Conservation (phyloP, 1,140 invertebrate species). For the Lucilia cuprina region DNA sequence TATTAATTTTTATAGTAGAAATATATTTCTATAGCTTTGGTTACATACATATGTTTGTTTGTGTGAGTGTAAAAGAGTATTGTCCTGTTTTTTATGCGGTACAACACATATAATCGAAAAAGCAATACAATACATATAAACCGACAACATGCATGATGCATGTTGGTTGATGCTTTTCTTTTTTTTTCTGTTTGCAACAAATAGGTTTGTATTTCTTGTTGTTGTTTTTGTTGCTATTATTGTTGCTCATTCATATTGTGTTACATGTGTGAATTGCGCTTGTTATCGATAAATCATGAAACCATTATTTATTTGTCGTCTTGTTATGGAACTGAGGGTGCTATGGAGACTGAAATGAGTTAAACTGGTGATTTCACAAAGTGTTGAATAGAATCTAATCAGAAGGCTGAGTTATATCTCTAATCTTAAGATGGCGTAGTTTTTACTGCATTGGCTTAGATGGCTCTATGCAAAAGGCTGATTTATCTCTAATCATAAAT, state of each 20-base stretch:
- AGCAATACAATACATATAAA: not conserved
- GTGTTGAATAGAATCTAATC: no score
- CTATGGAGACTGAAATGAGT: no score
- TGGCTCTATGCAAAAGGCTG: no score
- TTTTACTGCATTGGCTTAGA: no score
- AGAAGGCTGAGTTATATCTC: no score
- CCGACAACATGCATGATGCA: not conserved
- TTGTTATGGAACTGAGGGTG: constrained; percentile 15
- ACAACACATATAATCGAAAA: not conserved
- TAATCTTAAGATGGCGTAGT: no score
- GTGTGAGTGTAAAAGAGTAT: not conserved
- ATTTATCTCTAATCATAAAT: no score
- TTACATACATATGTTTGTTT: not conserved
- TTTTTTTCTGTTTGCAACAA: not conserved
- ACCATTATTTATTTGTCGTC: constrained; percentile 61
- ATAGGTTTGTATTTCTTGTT: not conserved
- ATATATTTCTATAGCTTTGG: no score
- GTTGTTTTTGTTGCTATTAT: not conserved
- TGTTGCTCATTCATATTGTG: constrained; percentile 42
- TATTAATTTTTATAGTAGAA: not conserved
- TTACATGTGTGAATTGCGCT: constrained; percentile 60
- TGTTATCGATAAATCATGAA: constrained; percentile 62
- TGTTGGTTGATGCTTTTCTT: not conserved
- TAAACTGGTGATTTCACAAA: no score
- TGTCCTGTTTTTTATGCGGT: not conserved